Percentiles rank a stretch among this genome's conserved stretches.
phyloP scores from a whole-genome alignment of 2,113 vertebrate genomes.

The Crocuta crocuta region DNA sequence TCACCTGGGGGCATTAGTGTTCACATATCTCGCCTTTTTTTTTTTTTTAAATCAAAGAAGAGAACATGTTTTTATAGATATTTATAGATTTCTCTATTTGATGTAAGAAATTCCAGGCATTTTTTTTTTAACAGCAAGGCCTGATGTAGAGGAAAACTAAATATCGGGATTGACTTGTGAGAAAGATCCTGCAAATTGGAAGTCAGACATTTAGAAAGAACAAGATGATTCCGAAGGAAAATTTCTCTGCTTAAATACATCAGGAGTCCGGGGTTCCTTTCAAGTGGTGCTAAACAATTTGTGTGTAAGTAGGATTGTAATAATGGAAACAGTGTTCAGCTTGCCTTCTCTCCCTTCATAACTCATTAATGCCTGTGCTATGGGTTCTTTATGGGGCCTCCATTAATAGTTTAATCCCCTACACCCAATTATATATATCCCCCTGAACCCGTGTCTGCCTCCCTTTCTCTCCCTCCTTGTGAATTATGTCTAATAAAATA shows the following conservation, averaged over 20 bases:
- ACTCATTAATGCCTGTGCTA: slow-evolving; percentile 74
- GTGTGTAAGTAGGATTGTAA: background rate
- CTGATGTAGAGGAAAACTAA: slow-evolving; percentile 43
- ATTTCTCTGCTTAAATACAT: background rate
- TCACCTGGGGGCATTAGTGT: slow-evolving; percentile 72
- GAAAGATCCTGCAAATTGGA: background rate
- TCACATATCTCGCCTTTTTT: slow-evolving; percentile 70
- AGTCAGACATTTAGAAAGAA: background rate
- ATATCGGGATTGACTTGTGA: background rate
- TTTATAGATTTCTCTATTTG: background rate
- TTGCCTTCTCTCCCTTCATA: slow-evolving; percentile 48
- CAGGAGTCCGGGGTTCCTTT: background rate
- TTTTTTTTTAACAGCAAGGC: background rate
- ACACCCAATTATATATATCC: slow-evolving; percentile 75
- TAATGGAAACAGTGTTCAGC: slow-evolving; percentile 3
- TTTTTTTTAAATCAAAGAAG: slow-evolving; percentile 35
- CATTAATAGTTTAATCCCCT: slow-evolving; percentile 80
- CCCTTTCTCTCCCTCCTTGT: slow-evolving; percentile 68
- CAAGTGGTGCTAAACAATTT: background rate
- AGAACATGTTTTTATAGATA: slow-evolving; percentile 1
- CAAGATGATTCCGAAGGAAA: background rate
- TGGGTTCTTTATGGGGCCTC: slow-evolving; percentile 73
- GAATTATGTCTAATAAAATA: slow-evolving; percentile 80
- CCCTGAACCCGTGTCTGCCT: slow-evolving; percentile 63
- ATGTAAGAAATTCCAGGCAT: background rate